A percentile compares a stretch with the other conserved stretches of the same genome.
phyloP scores from a whole-genome alignment of 2,888 invertebrate species.

The Arctia plantaginis region DNA sequence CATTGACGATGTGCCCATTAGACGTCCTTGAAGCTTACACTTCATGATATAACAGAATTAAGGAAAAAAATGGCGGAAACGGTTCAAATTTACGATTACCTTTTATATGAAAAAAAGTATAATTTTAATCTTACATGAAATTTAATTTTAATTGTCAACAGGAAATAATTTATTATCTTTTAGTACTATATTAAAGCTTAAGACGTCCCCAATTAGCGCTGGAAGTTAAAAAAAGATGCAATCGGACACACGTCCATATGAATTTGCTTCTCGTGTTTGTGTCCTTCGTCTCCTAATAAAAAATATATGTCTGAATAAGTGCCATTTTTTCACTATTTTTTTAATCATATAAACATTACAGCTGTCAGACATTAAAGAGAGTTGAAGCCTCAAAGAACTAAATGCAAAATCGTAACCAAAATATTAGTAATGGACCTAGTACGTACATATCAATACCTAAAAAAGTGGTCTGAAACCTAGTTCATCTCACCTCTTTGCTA shows the following conservation, averaged over 20 bases:
- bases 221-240: not conserved
- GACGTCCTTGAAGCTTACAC: slow-evolving; percentile 36
- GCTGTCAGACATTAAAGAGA: too few species aligned
- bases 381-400: too few species aligned
- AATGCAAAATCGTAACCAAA: too few species aligned
- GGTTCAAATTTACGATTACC: not conserved
- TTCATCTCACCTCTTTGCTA: slow-evolving; percentile 1
- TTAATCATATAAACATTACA: too few species aligned
- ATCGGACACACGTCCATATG: not conserved
- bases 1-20: slow-evolving; percentile 49
- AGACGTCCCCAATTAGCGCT: not conserved
- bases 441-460: not conserved
- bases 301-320: not conserved
- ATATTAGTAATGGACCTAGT: too few species aligned
- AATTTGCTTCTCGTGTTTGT: not conserved
- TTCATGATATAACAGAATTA: slow-evolving; percentile 3
- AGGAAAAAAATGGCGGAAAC: slow-evolving; percentile 19
- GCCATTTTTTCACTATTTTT: too few species aligned
- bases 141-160: not conserved
- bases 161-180: not conserved
- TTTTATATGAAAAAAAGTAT: slow-evolving; percentile 3
- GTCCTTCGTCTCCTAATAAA: not conserved
- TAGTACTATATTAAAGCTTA: not conserved
- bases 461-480: slow-evolving; percentile 1
- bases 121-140: not conserved